Base-by-base conservation (phyloP, 2,888 invertebrate genomes). In the Papilio demoleus region DNA sequence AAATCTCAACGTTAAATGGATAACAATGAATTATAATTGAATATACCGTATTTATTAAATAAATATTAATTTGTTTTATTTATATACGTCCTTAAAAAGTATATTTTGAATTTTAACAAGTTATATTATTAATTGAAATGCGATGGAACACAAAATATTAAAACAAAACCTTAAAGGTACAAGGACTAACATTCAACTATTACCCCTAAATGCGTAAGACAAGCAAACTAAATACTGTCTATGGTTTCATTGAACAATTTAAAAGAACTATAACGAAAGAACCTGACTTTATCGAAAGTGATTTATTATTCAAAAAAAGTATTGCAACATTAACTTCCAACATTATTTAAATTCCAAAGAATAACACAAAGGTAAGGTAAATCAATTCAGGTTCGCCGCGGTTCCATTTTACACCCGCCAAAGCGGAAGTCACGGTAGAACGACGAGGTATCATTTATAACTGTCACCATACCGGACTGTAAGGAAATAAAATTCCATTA, bases 41-140 rank as follows among this genome's bases (percentile, higher is more conserved):
- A 88, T 88, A 87, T 84, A 90, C 87, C 85, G 84, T 89, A 90
- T 90, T 90, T 89, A 91, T 90, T 87, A 87, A 87, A 87, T 87
- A 87, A 68, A 88, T 82, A 81, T 70, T 72, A 42, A 53, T 69
- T 77, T 76, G 84, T 87, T 86, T 81, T 76, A 86, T 88, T 83
- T 74, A 67, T 50, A 1, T 17, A 31, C 3, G 11, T 47, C 38
- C 27, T 42, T 34, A 65, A 36, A 40, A 24, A 24, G 22, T 27
- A 60, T 40, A 19, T 42, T 22, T 3, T 22, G 1, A 6, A 4
- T 40, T 24, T 27, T 27, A 59, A 47, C 4, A 14, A 38, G 11
- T 38, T 6, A 38, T 14, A 38, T 38, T 42, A 19, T 17, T 6
- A 42, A 42, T 42, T 5, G 17, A 42, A 42, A 17, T 6, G 1